These are phyloP conservation scores for Rhodophaea formosa DNA, from an alignment of 2,888 invertebrate species.

Conservation along the genomic window DNA sequence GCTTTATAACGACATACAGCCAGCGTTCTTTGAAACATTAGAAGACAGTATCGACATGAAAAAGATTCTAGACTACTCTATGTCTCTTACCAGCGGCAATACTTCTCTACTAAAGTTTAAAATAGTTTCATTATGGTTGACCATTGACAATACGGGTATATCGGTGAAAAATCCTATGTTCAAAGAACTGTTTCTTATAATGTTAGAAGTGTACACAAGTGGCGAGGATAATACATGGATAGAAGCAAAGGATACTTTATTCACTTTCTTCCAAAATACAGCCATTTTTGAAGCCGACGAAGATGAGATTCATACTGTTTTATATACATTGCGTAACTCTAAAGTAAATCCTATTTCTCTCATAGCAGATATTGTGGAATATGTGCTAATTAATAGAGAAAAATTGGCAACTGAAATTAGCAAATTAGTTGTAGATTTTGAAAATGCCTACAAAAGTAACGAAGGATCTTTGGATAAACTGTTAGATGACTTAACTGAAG, in stretches of 20 bases:
- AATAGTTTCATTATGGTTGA: constrained; percentile 70
- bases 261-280: constrained; percentile 82
- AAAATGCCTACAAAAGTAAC: constrained; percentile 56
- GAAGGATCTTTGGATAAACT: constrained; percentile 56
- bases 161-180: constrained; percentile 78
- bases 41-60: constrained; percentile 70
- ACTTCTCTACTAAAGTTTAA: constrained; percentile 67
- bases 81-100: constrained; percentile 45
- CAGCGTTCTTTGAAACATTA: constrained; percentile 69
- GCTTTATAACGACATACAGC: constrained; percentile 66
- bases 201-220: constrained; percentile 77
- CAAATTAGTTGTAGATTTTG: constrained; percentile 61
- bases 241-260: constrained; percentile 79
- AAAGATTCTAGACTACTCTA: constrained; percentile 60
- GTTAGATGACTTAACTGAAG: constrained; percentile 65
- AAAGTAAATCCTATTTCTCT: constrained; percentile 54
- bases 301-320: constrained; percentile 85
- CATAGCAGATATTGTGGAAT: constrained; percentile 61
- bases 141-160: constrained; percentile 71
- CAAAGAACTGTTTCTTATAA: constrained; percentile 77
- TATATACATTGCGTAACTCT: constrained; percentile 73
- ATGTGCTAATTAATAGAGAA: constrained; percentile 56
- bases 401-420: constrained; percentile 56
- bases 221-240: constrained; percentile 60
- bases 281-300: constrained; percentile 84